Evolutionary conservation across 1,140 invertebrate species (phyloP), one percentile per base, ranked within the genome.

Genomic region (Hypothenemus hampei): DNA sequence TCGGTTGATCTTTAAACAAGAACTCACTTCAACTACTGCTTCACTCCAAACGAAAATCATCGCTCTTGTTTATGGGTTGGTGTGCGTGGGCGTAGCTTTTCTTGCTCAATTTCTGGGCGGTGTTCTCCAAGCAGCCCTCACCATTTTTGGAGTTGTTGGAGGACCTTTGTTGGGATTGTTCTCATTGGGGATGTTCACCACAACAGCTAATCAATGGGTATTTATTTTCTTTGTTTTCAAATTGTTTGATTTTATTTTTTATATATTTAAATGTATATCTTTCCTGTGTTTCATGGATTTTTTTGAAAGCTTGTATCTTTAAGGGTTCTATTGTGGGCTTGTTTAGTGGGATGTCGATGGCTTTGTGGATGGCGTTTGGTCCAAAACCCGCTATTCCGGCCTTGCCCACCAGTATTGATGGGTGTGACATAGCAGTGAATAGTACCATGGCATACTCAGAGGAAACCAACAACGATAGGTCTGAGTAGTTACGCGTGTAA

Each of bases 311-410:
- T n/a, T n/a, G n/a, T n/a, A n/a, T 35, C 19, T 65, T 73, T 44
- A 60, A 81, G 78, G 89, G 91, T 39, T 84, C 82, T 0, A 72
- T 89, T 13, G 64, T 72, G 6, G 88, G 83, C 0, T 69, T 89
- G 6, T 11, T 85, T 1, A 63, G 69, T 8, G 83, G 87, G 5
- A 71, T 96, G 36, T 69, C 73, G 0, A 70, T 93, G 47, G 82
- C 83, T 11, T 77, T 92, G 11, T 93, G 87, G 88, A 86, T 93
- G 50, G 91, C 87, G 41, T 91, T 95, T 69, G 91, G 91, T 0
- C 79, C 81, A 23, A 85, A 89, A 0, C 84, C 84, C 57, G 87
- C 88, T 1, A 56, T 76, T 3, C 62, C 68, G 0, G 73, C 70
- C n/a, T 72, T 90, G 45, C 77, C 82, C 0, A 69, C 82, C 11